phyloP scores from a whole-genome alignment of 2,113 vertebrate genomes.

The Bubo scandiacus region DNA sequence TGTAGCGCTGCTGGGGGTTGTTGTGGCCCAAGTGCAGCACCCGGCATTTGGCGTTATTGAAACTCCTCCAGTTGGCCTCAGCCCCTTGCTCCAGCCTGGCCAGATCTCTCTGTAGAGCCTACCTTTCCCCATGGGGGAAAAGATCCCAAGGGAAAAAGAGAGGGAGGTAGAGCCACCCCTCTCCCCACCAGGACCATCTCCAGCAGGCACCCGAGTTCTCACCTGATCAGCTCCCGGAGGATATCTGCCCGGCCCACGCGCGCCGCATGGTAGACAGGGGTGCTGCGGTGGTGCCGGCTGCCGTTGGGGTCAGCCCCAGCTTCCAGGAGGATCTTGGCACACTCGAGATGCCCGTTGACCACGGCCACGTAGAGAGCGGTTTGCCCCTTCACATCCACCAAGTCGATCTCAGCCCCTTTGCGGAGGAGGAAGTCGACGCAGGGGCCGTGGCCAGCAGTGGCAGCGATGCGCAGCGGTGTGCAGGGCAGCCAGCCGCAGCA shows the following conservation, averaged over 20 bases:
- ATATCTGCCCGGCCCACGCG: slow-evolving; percentile 88
- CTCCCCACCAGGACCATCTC: not conserved
- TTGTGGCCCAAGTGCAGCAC: too few relatives aligned
- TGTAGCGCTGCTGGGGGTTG: too few relatives aligned
- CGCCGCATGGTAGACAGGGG: slow-evolving; percentile 87
- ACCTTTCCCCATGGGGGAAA: not conserved
- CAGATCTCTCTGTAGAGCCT: too few relatives aligned
- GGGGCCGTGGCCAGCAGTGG: slow-evolving; percentile 86
- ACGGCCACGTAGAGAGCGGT: slow-evolving; percentile 91
- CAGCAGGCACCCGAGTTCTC: not conserved
- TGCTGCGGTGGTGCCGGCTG: slow-evolving; percentile 93
- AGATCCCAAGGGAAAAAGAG: not conserved
- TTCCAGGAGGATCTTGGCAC: slow-evolving; percentile 86
- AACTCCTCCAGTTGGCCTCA: too few relatives aligned
- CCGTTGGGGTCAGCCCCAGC: slow-evolving; percentile 91
- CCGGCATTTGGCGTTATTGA: too few relatives aligned
- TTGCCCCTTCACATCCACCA: slow-evolving; percentile 94
- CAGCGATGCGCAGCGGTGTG: slow-evolving; percentile 87
- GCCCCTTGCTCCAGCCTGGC: too few relatives aligned
- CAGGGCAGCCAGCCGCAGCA: slow-evolving; percentile 93
- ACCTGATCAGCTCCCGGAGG: slow-evolving; percentile 89
- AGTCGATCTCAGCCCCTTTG: slow-evolving; percentile 88
- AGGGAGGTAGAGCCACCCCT: not conserved
- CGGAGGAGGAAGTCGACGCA: slow-evolving; percentile 87
- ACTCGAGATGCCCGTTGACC: slow-evolving; percentile 91